phyloP scores from a whole-genome alignment of 2,888 invertebrate genomes.

The Platycnemis pennipes region DNA sequence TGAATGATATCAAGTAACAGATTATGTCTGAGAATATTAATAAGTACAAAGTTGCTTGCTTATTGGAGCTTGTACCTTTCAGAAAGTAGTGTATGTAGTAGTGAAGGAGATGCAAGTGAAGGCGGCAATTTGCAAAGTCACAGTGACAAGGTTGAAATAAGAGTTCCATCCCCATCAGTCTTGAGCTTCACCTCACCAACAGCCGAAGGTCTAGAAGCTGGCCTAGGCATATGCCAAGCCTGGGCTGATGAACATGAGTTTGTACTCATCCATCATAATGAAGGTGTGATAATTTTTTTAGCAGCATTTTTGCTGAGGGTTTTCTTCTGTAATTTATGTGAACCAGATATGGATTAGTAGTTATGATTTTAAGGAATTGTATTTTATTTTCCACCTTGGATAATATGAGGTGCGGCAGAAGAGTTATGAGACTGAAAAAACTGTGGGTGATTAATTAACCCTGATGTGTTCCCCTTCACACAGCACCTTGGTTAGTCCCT shows the following conservation, averaged over 20 bases:
- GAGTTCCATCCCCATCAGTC: slow-evolving; percentile 30
- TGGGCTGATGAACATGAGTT: slow-evolving; percentile 68
- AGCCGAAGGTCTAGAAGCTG: slow-evolving; percentile 66
- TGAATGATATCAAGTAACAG: background rate
- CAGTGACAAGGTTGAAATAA: background rate
- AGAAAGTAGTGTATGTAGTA: slow-evolving; percentile 73
- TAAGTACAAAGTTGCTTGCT: background rate
- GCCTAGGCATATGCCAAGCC: slow-evolving; percentile 53
- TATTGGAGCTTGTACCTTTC: slow-evolving; percentile 57
- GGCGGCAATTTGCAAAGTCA: slow-evolving; percentile 73
- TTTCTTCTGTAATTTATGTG: too few species aligned
- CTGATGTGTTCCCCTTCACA: too few species aligned
- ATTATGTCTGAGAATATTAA: background rate
- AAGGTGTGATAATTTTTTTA: slow-evolving; percentile 59
- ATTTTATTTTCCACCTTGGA: too few species aligned
- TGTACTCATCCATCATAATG: slow-evolving; percentile 64
- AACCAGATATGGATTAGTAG: too few species aligned
- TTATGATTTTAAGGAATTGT: too few species aligned
- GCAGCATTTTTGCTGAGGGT: background rate
- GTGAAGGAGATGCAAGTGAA: slow-evolving; percentile 74
- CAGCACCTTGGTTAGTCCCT: too few species aligned
- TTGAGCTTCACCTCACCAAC: slow-evolving; percentile 66
- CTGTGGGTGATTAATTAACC: too few species aligned
- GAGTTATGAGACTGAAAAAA: too few species aligned
- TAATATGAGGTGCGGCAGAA: too few species aligned